Evolutionary conservation across 2,113 vertebrate species (phyloP).

Genomic region (Gymnobelideus leadbeateri): DNA sequence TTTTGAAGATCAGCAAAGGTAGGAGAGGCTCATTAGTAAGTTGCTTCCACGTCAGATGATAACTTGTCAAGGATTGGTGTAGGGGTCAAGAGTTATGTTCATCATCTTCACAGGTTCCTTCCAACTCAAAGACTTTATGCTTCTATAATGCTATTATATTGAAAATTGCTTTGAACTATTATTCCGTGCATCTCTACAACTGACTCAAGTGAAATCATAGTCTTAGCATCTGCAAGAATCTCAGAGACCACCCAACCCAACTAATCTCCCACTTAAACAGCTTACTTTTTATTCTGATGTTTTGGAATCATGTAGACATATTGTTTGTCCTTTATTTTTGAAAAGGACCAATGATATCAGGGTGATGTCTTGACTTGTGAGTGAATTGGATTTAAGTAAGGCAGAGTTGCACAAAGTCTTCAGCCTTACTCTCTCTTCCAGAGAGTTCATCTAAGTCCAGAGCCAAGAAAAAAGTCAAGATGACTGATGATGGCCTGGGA

Average conservation of each 20-base stretch:
- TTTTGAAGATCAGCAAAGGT: background rate
- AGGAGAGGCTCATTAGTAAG: background rate
- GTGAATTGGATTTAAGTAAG: too few species aligned
- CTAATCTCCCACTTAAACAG: constrained; percentile 19
- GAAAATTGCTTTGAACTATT: background rate
- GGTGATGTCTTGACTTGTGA: too few species aligned
- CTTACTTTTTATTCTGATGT: constrained; percentile 44
- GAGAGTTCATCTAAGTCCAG: too few species aligned
- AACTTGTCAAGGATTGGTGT: background rate
- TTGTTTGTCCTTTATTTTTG: background rate
- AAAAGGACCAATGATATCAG: too few species aligned
- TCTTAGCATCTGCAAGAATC: constrained; percentile 6
- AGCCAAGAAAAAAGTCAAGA: background rate
- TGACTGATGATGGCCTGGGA: background rate
- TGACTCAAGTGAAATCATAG: constrained; percentile 14
- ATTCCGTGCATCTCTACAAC: background rate
- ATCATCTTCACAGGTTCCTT: background rate
- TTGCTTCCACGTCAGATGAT: background rate
- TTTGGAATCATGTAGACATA: constrained; percentile 29
- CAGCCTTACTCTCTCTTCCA: too few species aligned
- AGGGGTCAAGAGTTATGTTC: background rate
- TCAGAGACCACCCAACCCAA: constrained; percentile 22
- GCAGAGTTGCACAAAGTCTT: too few species aligned
- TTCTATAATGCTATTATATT: background rate
- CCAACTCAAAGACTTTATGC: background rate